phyloP scores from a whole-genome alignment of 2,888 invertebrate species.

The Belgica antarctica region DNA sequence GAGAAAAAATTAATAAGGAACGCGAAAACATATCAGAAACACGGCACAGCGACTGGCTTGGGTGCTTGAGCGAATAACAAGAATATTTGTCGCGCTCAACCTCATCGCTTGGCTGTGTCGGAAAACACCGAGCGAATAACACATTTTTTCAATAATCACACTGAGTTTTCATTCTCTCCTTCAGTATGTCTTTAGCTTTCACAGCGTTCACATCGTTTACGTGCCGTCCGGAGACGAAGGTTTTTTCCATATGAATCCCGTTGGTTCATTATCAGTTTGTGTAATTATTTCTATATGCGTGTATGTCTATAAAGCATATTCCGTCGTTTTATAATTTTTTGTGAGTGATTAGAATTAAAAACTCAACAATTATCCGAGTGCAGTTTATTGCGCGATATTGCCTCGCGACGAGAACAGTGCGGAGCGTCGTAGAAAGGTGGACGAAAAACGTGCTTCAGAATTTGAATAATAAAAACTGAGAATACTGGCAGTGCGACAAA shows the following conservation, averaged over 20 bases:
- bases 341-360: neutral
- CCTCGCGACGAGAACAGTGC: neutral
- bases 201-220: conserved; percentile 39
- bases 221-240: neutral
- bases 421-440: neutral
- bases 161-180: conserved; percentile 42
- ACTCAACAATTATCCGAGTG: neutral
- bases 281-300: conserved; percentile 32
- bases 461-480: neutral
- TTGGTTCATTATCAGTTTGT: conserved; percentile 39
- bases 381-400: neutral
- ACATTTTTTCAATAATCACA: conserved; percentile 39
- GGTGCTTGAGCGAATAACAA: conserved; percentile 15
- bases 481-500: neutral
- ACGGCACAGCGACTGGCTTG: neutral
- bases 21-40: neutral
- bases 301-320: conserved; percentile 23
- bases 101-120: neutral
- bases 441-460: no score
- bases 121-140: conserved; percentile 37
- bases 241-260: conserved; percentile 31
- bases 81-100: conserved; percentile 19
- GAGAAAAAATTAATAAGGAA: neutral
- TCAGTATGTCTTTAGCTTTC: conserved; percentile 41
- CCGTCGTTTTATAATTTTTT: neutral